A percentile compares a stretch with the other conserved stretches of the same genome.
These are phyloP conservation scores for Marmota flaviventris DNA, from an alignment of 2,113 vertebrate species.

Conservation along the genomic window DNA sequence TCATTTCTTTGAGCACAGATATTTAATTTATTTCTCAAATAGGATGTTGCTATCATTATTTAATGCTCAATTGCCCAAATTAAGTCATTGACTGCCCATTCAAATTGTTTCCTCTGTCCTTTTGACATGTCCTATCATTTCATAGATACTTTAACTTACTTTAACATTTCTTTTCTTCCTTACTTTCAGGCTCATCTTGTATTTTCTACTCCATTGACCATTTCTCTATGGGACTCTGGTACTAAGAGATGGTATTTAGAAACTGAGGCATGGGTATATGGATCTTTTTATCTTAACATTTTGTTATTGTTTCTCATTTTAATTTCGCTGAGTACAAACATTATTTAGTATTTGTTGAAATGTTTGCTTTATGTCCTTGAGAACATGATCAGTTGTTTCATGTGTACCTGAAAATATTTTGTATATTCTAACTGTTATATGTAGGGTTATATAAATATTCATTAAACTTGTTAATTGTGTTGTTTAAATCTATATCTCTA, in stretches of 20 bases:
- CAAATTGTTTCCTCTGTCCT: not conserved
- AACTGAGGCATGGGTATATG: conserved; percentile 24
- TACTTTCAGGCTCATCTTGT: conserved; percentile 52
- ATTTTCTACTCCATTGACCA: conserved; percentile 27
- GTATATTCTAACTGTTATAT: not conserved
- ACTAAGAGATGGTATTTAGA: conserved; percentile 23
- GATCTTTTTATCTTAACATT: conserved; percentile 38
- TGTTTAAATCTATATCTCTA: not conserved
- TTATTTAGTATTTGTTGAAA: conserved; percentile 42
- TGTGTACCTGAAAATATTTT: conserved; percentile 31
- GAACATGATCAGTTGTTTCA: conserved; percentile 4
- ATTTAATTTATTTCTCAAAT: conserved; percentile 56
- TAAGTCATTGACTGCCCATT: conserved; percentile 13
- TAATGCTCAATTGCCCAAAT: not conserved
- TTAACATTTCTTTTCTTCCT: conserved; percentile 38
- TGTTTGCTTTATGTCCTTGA: conserved; percentile 1
- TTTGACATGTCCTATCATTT: conserved; percentile 31
- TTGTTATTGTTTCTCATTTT: conserved; percentile 58
- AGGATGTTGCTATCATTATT: conserved; percentile 37
- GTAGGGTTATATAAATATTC: not conserved
- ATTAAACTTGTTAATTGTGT: conserved; percentile 16
- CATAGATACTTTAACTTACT: not conserved
- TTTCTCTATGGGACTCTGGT: conserved; percentile 40
- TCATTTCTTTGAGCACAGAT: conserved; percentile 3
- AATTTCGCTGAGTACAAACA: not conserved